These are phyloP conservation scores for Rissa tridactyla DNA, from an alignment of 2,113 vertebrate species.

Conservation along the genomic window DNA sequence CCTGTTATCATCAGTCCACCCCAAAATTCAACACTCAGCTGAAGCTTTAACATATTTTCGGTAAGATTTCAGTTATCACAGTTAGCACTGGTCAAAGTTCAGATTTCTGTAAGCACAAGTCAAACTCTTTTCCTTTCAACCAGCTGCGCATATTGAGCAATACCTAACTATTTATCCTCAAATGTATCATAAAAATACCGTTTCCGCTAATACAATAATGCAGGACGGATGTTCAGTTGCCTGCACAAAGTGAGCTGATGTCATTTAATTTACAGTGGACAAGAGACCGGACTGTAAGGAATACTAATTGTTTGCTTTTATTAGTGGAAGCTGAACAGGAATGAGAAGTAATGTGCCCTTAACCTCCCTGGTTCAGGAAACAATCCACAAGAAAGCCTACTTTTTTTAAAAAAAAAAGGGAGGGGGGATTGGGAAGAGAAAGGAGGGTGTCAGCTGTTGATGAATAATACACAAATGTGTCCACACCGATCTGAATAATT, in stretches of 20 bases:
- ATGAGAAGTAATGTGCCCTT: neutral
- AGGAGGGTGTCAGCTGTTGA: neutral
- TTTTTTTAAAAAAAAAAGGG: neutral
- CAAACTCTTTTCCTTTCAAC: neutral
- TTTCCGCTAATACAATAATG: neutral
- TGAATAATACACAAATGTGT: neutral
- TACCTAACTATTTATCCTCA: neutral
- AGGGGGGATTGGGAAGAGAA: neutral
- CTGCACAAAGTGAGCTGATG: neutral
- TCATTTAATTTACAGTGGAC: neutral
- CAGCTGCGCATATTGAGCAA: neutral
- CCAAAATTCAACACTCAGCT: neutral
- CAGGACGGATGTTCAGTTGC: neutral
- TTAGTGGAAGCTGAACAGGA: neutral
- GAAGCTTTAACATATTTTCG: neutral
- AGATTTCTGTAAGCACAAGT: neutral
- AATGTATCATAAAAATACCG: neutral
- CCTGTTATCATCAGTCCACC: neutral
- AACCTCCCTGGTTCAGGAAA: neutral
- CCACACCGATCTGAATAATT: conserved; percentile 38
- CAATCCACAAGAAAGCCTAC: neutral
- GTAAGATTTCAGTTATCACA: neutral
- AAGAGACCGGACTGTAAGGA: neutral
- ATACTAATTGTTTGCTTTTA: neutral
- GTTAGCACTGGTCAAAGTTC: neutral